A percentile compares a stretch with the other conserved stretches of the same genome.
Evolutionary conservation across 2,113 vertebrate species (phyloP).

Genomic region (Climacteris rufus): DNA sequence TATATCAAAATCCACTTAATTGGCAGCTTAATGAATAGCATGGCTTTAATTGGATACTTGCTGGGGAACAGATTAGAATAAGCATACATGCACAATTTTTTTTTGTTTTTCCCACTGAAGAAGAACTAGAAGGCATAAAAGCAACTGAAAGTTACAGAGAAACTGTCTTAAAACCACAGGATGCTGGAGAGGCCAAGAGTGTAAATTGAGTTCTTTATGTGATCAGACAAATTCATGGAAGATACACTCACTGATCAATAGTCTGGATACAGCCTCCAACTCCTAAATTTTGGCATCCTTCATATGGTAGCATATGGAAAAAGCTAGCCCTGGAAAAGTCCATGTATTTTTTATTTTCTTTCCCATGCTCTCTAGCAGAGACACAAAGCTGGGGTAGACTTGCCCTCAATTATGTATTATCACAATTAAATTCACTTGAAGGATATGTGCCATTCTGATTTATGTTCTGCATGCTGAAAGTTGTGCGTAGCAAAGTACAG

Average conservation of each 20-base stretch:
- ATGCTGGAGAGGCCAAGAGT: background rate
- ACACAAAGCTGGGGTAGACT: background rate
- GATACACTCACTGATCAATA: background rate
- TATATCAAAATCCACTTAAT: background rate
- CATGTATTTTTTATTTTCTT: background rate
- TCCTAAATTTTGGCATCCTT: background rate
- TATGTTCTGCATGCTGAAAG: background rate
- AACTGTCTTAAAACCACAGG: background rate
- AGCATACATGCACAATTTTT: background rate
- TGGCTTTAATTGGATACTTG: background rate
- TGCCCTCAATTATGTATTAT: background rate
- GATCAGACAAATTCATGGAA: background rate
- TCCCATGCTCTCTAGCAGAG: background rate
- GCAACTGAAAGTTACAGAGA: background rate
- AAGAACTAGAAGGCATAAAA: background rate
- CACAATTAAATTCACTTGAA: background rate
- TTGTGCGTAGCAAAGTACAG: fast-evolving
- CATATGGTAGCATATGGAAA: background rate
- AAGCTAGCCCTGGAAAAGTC: background rate
- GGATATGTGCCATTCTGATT: background rate
- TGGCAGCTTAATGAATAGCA: background rate
- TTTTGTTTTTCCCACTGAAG: background rate
- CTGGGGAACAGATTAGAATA: background rate
- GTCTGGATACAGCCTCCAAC: background rate
- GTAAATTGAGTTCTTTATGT: background rate